Evolutionary conservation across 1,140 invertebrate species (phyloP), one percentile per base, ranked within the genome.

Genomic region (Planococcus citri): DNA sequence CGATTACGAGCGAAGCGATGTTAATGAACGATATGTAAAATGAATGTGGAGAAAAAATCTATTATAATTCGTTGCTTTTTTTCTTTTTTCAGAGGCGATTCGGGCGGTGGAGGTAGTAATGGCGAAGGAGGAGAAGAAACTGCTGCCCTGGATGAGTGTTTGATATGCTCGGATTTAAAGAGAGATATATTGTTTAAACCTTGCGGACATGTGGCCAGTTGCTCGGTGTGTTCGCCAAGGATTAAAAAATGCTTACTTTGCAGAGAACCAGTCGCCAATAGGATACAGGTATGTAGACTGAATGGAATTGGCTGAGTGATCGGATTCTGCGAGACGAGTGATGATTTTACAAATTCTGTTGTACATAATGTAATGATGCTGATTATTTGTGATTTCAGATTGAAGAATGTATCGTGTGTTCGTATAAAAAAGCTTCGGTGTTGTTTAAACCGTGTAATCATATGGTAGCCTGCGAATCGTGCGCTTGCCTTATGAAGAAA

Each of bases 221-320:
- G 95, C 79, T 89, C 89, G 60, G 85, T 85, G 17, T 97, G 95
- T 79, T 90, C 92, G 3, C 88, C 91, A 0, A 83, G 94, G 69
- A 93, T 97, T 70, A 97, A 97, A 79, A 97, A 97, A 80, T 98
- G 95, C 78, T 84, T 97, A 33, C 85, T 96, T 71, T 98, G 95
- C 76, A 87, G 94, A 69, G 89, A 93, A 74, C 86, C 85, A 27
- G 91, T 97, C 37, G 78, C 83, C 29, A 84, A 83, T 0, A 79
- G 91, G 72, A 85, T 86, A 21, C 60, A 27, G 60, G 60, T 64
- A 25, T 24, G 29, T 33, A 33, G n/a, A n/a, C n/a, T n/a, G n/a
- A n/a, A n/a, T n/a, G n/a, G n/a, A n/a, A n/a, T n/a, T n/a, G n/a
- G n/a, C n/a, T n/a, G n/a, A n/a, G n/a, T n/a, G n/a, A n/a, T n/a